Conservation (phyloP, 1,140 invertebrate species). For the Dendroctonus ponderosae region DNA sequence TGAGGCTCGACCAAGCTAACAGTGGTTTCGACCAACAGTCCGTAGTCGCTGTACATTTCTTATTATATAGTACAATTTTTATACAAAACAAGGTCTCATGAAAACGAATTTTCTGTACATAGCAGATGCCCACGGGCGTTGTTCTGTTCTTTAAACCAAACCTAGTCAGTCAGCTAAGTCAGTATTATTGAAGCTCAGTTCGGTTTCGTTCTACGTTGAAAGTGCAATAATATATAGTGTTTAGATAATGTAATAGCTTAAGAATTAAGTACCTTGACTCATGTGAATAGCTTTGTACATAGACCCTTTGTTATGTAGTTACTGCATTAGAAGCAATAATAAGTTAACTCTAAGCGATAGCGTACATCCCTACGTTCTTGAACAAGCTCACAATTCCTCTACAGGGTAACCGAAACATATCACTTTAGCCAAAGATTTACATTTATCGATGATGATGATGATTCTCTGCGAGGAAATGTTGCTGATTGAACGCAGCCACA, state of each 20-base stretch:
- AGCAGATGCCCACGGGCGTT: no score
- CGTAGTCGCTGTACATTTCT: constrained; percentile 38
- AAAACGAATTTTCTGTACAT: constrained; percentile 30
- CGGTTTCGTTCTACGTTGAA: no score
- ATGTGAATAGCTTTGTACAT: constrained; percentile 26
- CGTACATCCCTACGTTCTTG: constrained; percentile 12
- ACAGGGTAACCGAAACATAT: constrained; percentile 37
- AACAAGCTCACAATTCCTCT: constrained; percentile 30
- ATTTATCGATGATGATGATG: constrained; percentile 6
- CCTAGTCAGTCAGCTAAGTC: no score
- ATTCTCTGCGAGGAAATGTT: constrained; percentile 1
- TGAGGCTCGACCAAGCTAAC: background rate
- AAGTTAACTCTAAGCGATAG: constrained; percentile 18
- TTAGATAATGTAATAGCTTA: background rate
- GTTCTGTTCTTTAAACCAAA: no score
- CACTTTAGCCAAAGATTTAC: constrained; percentile 18
- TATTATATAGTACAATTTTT: constrained; percentile 49
- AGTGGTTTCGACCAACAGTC: constrained; percentile 7
- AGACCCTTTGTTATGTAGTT: constrained; percentile 30
- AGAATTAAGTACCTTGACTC: constrained; percentile 12
- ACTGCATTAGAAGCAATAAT: constrained; percentile 29
- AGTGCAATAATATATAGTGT: no score
- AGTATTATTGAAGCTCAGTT: no score
- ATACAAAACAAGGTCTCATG: constrained; percentile 36
- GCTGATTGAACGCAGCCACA: background rate